Evolutionary conservation across 2,888 invertebrate genomes (phyloP), one percentile per base, ranked within the genome.

Genomic region (Eristalinus sepulchralis): DNA sequence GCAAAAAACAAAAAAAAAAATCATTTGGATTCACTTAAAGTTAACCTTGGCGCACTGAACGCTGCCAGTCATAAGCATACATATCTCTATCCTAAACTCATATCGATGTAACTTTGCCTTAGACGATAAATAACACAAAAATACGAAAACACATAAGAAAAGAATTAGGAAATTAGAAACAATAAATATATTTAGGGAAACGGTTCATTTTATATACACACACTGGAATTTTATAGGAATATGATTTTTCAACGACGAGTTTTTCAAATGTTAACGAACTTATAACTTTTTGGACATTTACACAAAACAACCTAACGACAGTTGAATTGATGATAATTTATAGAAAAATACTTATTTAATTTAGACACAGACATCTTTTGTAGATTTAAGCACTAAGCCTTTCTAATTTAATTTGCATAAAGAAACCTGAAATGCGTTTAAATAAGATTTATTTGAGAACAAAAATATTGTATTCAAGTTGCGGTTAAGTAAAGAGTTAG

Each of bases 31-130:
- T 47, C 47, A 47, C 47, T 47, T 47, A 47, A 17, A 47, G 47
- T 47, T 47, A 47, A 47, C 47, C 6, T 47, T 47, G 47, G 47
- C 17, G 47, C 47, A 47, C 47, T 47, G 47, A 17, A 47, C 17
- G 47, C 47, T 6, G 47, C 47, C 77, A 67, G 24, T 13, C 22
- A n/a, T 57, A 57, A 57, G 22, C 57, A 57, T 57, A 57, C 57
- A 57, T 57, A 57, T 72, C 81, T 80, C 72, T 85, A 63, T 68
- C 67, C 34, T 39, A 68, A 70, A 90, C 89, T 91, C 91, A 91
- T 91, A 92, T 91, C 91, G 90, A 91, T 91, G 91, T 91, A 89
- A 90, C 90, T 91, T 91, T 92, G 92, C 92, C 92, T 92, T 92
- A 92, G 91, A 91, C 90, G 89, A 89, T 89, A 88, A 24, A 89